Evolutionary conservation across 2,888 invertebrate genomes (phyloP).

Genomic region (Himalopsyche japonica): DNA sequence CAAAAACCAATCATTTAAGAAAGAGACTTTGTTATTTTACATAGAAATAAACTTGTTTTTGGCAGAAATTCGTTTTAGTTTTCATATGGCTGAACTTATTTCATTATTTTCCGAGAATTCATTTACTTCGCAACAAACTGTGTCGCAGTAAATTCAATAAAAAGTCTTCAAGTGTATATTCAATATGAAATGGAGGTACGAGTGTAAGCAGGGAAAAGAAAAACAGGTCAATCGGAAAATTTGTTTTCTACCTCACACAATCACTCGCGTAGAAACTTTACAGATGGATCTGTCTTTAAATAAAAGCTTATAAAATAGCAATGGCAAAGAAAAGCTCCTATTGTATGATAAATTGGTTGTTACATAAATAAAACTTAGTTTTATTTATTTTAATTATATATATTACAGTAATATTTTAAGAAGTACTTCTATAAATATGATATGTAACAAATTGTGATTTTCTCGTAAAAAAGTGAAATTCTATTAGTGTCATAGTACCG

Average conservation of each 20-base stretch:
- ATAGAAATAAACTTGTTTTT: background rate
- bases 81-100: background rate
- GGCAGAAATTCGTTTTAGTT: background rate
- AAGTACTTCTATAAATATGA: too few relatives aligned
- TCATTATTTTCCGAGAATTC: background rate
- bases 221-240: constrained; percentile 37
- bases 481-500: too few relatives aligned
- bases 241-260: constrained; percentile 22
- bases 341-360: background rate
- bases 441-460: too few relatives aligned
- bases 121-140: background rate
- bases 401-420: too few relatives aligned
- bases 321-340: background rate
- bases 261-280: constrained; percentile 6
- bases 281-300: background rate
- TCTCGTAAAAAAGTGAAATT: too few relatives aligned
- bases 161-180: background rate
- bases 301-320: background rate
- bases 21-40: too few relatives aligned
- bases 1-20: too few relatives aligned
- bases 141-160: background rate
- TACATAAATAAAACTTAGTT: too few relatives aligned
- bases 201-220: constrained; percentile 14
- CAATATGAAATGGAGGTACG: constrained; percentile 18
- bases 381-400: too few relatives aligned